Base-by-base conservation (phyloP, 2,113 vertebrate genomes). In the Callopanchax toddi region DNA sequence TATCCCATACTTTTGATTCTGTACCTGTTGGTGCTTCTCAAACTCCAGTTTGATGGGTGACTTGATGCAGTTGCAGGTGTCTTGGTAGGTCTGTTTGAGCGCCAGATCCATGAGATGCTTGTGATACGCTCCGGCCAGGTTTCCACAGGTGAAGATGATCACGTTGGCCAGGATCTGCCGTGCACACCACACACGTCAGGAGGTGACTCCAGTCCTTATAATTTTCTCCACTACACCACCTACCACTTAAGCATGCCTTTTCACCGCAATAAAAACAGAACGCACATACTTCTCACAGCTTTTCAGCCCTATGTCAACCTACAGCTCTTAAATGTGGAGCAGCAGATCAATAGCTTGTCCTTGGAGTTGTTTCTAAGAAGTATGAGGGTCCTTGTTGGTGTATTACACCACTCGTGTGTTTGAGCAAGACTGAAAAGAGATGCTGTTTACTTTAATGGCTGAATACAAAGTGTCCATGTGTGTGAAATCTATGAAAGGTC, bases 21-120 rank as follows among this genome's bases (percentile, higher is more conserved):
- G 73, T 93, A 99, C 97, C 96, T 99, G 97, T 64, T 99, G 97
- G 36, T 96, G 95, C 71, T 99, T 99, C 84, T 99, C 96, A 85
- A 98, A 99, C 67, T 99, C 97, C 17, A 99, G 66, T 75, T 99
- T 99, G 88, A 99, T 98, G 6, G 97, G 95, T 1, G 97, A 99
- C 80, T 98, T 98, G 89, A 99, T 98, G 89, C 96, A 99, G 81
- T 98, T 99, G 87, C 97, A 99, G 0, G 96, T 99, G 88, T 99
- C 97, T 58, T 96, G 96, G 54, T 98, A 99, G 0, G 97, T 99
- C 75, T 99, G 97, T 81, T 94, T 96, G 36, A 98, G 92, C 0
- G 97, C 97, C 3, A 98, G 91, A 23, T 98, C 97, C 96, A 99
- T 99, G 62, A 99, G 92, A 46, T 98, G 96, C 32, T 99, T 99